Conservation (phyloP, 2,888 invertebrate species). For the Drosophila emarginata region DNA sequence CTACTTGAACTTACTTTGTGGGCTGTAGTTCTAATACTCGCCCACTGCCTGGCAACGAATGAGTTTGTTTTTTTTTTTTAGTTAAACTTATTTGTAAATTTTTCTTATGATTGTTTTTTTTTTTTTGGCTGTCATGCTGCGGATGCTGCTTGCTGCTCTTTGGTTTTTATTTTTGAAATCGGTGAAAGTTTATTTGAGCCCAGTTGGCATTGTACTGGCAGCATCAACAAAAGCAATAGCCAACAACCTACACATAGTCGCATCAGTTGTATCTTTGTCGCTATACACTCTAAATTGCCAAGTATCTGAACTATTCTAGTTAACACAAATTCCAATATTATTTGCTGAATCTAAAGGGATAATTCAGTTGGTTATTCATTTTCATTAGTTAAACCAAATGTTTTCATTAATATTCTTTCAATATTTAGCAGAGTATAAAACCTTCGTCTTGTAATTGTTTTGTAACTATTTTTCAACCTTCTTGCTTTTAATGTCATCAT, state of each 20-base stretch:
- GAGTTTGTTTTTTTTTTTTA: background rate
- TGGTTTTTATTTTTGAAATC: slow-evolving; percentile 69
- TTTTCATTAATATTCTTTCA: background rate
- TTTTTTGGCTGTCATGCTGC: slow-evolving; percentile 11
- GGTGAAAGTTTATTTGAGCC: slow-evolving; percentile 75
- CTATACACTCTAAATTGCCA: background rate
- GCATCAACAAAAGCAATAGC: slow-evolving; percentile 39
- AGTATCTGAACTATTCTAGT: background rate
- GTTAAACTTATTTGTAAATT: background rate
- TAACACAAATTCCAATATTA: background rate
- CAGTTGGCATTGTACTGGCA: slow-evolving; percentile 63
- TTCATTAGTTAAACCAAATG: background rate
- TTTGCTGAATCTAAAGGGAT: no score
- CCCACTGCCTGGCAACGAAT: slow-evolving; percentile 29
- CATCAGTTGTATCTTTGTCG: background rate
- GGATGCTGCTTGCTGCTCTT: slow-evolving; percentile 41
- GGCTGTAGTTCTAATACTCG: slow-evolving; percentile 23
- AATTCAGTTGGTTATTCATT: no score
- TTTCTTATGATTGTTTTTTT: background rate
- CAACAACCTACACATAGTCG: slow-evolving; percentile 56
- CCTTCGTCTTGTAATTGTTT: slow-evolving; percentile 10
- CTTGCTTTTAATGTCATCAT: slow-evolving; percentile 55
- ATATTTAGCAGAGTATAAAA: slow-evolving; percentile 9
- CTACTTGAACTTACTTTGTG: slow-evolving; percentile 6
- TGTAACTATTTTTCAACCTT: slow-evolving; percentile 18